phyloP scores from a whole-genome alignment of 2,888 invertebrate species.

The Eulithis testata region DNA sequence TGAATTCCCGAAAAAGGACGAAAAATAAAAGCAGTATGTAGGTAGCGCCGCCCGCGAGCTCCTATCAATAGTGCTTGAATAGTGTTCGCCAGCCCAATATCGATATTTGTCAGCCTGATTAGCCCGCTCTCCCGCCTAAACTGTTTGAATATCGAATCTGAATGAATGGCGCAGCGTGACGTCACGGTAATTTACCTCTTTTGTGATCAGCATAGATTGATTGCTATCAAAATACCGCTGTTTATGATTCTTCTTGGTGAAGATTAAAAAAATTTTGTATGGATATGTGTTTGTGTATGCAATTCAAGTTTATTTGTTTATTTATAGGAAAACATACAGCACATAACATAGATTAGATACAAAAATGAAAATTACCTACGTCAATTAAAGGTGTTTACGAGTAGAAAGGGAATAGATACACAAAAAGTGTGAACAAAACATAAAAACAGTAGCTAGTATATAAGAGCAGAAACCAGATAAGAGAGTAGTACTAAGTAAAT shows the following conservation, averaged over 20 bases:
- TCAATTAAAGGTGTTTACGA: no score
- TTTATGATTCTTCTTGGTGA: neutral
- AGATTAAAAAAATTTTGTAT: conserved; percentile 15
- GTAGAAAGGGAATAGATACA: no score
- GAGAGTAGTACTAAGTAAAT: no score
- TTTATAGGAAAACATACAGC: no score
- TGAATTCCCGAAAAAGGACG: conserved; percentile 81
- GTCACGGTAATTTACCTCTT: conserved; percentile 58
- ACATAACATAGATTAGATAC: no score
- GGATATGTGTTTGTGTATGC: no score
- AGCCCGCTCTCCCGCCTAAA: conserved; percentile 66
- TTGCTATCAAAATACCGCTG: conserved; percentile 21
- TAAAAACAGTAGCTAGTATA: no score
- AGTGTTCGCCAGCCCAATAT: conserved; percentile 71
- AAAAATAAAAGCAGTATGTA: conserved; percentile 67
- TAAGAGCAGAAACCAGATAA: no score
- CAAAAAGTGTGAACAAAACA: no score
- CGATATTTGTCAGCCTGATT: conserved; percentile 82
- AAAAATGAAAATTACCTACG: no score
- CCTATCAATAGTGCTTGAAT: conserved; percentile 68
- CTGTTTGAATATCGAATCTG: conserved; percentile 58
- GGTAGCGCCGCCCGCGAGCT: conserved; percentile 49
- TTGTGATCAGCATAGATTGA: conserved; percentile 40
- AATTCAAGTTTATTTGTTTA: no score
- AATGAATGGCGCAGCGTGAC: conserved; percentile 76